A percentile compares a stretch with the other conserved stretches of the same genome.
phyloP scores from a whole-genome alignment of 2,888 invertebrate genomes.

The Odontocerum albicorne region DNA sequence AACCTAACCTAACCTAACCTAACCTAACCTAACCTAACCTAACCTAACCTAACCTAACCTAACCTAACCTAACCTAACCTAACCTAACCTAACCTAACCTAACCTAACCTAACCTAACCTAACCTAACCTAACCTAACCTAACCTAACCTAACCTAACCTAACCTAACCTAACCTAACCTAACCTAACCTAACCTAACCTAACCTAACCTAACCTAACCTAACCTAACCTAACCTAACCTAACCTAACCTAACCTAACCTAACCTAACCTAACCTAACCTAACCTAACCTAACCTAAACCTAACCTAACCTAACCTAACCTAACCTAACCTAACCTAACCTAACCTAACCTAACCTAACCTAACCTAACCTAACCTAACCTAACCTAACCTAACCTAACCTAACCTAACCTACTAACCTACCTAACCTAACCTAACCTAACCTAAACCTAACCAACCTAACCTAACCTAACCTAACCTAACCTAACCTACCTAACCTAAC shows the following conservation, averaged over 20 bases:
- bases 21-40: conserved; percentile 37
- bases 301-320: conserved; percentile 32
- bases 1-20: conserved; percentile 40
- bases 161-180: conserved; percentile 36
- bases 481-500: conserved; percentile 32
- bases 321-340: conserved; percentile 32
- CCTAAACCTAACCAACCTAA: conserved; percentile 38
- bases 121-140: conserved; percentile 37
- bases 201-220: conserved; percentile 31
- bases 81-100: conserved; percentile 40
- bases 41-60: conserved; percentile 38
- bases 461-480: conserved; percentile 35
- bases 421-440: conserved; percentile 38
- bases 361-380: conserved; percentile 33
- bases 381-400: conserved; percentile 37
- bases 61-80: conserved; percentile 37
- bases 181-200: conserved; percentile 36
- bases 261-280: conserved; percentile 37
- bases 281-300: conserved; percentile 35
- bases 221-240: conserved; percentile 36
- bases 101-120: conserved; percentile 38
- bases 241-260: conserved; percentile 36
- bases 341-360: conserved; percentile 34
- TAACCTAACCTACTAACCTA: conserved; percentile 37
- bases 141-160: conserved; percentile 38